Evolutionary conservation across 2,888 invertebrate species (phyloP).

Genomic region (Cataglyphis rosenhaueri): DNA sequence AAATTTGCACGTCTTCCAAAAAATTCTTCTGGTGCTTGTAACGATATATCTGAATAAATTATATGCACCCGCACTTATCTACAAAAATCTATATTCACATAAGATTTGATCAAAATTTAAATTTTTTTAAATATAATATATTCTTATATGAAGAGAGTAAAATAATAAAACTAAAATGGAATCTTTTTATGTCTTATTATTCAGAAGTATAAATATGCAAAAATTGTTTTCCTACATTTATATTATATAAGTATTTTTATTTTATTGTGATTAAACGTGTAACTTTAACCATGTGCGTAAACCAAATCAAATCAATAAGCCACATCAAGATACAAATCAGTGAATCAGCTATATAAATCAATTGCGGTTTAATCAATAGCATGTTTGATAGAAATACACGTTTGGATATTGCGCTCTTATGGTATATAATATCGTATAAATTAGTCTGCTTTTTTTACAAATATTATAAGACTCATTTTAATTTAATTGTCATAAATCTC

Average conservation of each 20-base stretch:
- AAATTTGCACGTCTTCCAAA: not conserved
- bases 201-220: not conserved
- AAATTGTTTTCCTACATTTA: not conserved
- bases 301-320: conserved; percentile 29
- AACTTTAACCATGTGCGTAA: not conserved
- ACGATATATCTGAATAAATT: not conserved
- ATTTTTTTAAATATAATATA: not conserved
- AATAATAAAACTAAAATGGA: not conserved
- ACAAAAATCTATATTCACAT: not conserved
- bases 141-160: not conserved
- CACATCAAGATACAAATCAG: conserved; percentile 22
- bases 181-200: not conserved
- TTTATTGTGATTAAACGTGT: not conserved
- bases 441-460: conserved; percentile 5
- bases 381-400: conserved; percentile 1
- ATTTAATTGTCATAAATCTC: conserved; percentile 8
- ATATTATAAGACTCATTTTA: conserved; percentile 22
- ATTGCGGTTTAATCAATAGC: conserved; percentile 25
- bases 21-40: not conserved
- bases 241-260: not conserved
- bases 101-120: not conserved
- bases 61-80: conserved; percentile 2
- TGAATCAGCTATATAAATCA: conserved; percentile 40
- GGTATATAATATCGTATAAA: not conserved
- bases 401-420: conserved; percentile 34